phyloP scores from a whole-genome alignment of 2,113 vertebrate genomes.

The Fukomys damarensis region DNA sequence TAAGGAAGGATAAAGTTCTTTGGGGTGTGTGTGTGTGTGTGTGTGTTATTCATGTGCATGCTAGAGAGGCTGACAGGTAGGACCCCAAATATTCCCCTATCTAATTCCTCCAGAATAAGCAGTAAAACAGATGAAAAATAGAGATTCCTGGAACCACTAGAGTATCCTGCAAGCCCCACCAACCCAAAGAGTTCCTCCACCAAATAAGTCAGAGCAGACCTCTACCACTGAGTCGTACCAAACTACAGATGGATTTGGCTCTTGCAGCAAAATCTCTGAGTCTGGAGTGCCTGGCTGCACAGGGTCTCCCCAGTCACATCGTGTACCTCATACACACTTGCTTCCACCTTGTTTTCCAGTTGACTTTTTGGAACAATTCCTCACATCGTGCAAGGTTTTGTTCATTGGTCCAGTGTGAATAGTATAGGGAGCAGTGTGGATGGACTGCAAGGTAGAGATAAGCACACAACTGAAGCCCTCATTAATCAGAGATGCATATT shows the following conservation, averaged over 20 bases:
- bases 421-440: neutral
- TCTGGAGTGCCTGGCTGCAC: accelerated
- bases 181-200: neutral
- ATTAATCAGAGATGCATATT: neutral
- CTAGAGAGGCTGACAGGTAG: neutral
- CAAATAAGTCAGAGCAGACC: neutral
- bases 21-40: neutral
- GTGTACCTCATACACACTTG: too few species aligned
- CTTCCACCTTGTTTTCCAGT: neutral
- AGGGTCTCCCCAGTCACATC: neutral
- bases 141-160: neutral
- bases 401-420: neutral
- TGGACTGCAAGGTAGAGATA: neutral
- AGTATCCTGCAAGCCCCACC: neutral
- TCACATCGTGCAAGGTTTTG: neutral
- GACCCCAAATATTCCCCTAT: neutral
- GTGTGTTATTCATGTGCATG: neutral
- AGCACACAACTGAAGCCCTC: neutral
- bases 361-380: neutral
- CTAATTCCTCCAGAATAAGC: neutral
- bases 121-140: neutral
- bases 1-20: neutral
- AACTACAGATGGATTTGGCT: neutral
- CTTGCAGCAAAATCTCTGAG: neutral
- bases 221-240: neutral